These are phyloP conservation scores for Coregonus suidteri DNA, from an alignment of 2,797 vertebrate genomes.

Conservation along the genomic window DNA sequence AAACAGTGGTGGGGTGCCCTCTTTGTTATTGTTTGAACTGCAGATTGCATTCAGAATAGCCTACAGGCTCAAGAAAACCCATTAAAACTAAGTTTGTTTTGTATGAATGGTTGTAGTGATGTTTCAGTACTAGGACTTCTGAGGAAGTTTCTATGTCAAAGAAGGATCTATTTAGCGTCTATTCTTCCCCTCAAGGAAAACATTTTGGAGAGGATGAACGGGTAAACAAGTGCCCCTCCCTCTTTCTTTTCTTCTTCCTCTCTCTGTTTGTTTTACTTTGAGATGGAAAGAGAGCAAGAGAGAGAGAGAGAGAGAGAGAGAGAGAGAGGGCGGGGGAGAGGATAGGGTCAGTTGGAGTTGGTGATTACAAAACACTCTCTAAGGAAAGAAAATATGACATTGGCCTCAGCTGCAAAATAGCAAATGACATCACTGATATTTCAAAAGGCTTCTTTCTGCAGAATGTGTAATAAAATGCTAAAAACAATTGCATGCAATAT, in stretches of 20 bases:
- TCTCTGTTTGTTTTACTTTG: not conserved
- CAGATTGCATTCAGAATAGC: no score
- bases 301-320: not conserved
- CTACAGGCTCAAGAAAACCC: no score
- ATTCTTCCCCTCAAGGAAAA: not conserved
- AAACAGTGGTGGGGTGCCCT: no score
- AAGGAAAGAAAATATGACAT: not conserved
- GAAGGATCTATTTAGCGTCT: not conserved
- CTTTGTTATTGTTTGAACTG: no score
- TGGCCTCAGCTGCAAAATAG: not conserved
- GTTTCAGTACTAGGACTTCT: no score
- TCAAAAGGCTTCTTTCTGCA: not conserved
- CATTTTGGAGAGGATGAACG: not conserved
- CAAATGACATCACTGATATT: not conserved
- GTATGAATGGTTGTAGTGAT: no score
- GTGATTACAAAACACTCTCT: not conserved
- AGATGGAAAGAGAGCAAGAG: not conserved
- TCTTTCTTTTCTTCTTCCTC: not conserved
- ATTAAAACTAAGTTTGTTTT: no score
- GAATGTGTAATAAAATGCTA: not conserved
- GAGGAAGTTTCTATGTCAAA: not conserved
- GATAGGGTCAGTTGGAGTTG: not conserved
- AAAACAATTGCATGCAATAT: not conserved
- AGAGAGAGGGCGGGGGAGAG: not conserved
- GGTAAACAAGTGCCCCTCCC: not conserved